Percentiles rank a stretch among this genome's conserved stretches.
These are phyloP conservation scores for Papilio glaucus DNA, from an alignment of 1,140 invertebrate genomes.

Conservation along the genomic window DNA sequence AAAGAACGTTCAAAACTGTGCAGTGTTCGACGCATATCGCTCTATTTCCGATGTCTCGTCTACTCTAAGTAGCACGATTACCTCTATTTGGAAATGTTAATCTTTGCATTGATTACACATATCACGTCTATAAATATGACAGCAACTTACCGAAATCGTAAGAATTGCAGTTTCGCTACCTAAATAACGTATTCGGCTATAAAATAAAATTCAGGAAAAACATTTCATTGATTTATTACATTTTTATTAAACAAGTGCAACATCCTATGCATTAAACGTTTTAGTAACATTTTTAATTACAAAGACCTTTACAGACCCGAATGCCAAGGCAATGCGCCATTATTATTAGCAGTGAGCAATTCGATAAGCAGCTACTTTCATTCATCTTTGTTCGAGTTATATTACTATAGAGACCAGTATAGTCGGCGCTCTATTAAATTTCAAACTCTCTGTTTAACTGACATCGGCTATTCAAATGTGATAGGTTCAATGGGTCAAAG, in stretches of 20 bases:
- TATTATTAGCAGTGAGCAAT: constrained; percentile 44
- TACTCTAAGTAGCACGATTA: constrained; percentile 60
- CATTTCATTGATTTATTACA: constrained; percentile 26
- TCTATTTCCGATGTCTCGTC: constrained; percentile 51
- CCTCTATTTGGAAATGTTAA: constrained; percentile 76
- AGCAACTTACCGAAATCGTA: constrained; percentile 1
- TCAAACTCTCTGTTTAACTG: constrained; percentile 15
- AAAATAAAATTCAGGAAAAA: not conserved
- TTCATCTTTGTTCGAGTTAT: constrained; percentile 26
- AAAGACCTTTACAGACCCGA: constrained; percentile 52
- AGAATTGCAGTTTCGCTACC: not conserved
- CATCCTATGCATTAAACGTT: constrained; percentile 46
- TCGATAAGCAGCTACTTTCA: constrained; percentile 40
- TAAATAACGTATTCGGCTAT: not conserved
- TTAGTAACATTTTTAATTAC: constrained; percentile 46
- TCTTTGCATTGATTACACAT: constrained; percentile 56
- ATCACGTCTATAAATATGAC: constrained; percentile 44
- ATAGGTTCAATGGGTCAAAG: constrained; percentile 16
- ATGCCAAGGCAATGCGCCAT: constrained; percentile 51
- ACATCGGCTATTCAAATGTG: constrained; percentile 21
- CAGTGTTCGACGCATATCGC: constrained; percentile 61
- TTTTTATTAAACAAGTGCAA: constrained; percentile 41
- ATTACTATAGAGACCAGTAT: constrained; percentile 4
- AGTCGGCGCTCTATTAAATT: constrained; percentile 10
- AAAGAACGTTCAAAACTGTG: constrained; percentile 63